These are phyloP conservation scores for Brachypteracias leptosomus DNA, from an alignment of 2,113 vertebrate genomes.

Conservation along the genomic window DNA sequence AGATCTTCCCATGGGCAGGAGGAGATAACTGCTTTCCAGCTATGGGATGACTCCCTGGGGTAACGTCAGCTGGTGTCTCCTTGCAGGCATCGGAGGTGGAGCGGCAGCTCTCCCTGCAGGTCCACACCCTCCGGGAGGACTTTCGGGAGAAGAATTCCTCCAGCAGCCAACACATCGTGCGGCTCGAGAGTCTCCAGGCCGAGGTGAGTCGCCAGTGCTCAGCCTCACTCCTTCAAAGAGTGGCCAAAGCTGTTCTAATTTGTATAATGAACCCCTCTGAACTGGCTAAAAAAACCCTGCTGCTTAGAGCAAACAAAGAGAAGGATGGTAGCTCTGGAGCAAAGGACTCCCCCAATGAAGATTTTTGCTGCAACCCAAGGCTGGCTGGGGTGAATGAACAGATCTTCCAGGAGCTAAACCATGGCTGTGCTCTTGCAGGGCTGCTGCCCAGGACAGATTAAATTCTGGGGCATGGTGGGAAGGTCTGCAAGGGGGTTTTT, in stretches of 20 bases:
- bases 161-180: slow-evolving; percentile 91
- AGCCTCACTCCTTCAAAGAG: not conserved
- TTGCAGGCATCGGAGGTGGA: slow-evolving; percentile 93
- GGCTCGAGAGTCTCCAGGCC: slow-evolving; percentile 91
- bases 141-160: slow-evolving; percentile 94
- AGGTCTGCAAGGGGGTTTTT: not conserved
- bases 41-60: not conserved
- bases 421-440: not conserved
- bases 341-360: not conserved
- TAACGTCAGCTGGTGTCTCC: slow-evolving; percentile 6
- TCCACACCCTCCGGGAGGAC: slow-evolving; percentile 91
- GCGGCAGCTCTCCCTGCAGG: slow-evolving; percentile 93
- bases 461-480: not conserved
- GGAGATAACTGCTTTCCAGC: not conserved
- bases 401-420: not conserved
- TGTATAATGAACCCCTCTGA: not conserved
- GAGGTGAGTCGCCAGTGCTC: slow-evolving; percentile 79
- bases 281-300: not conserved
- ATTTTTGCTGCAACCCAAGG: not conserved
- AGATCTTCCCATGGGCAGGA: not conserved
- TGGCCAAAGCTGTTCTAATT: not conserved
- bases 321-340: not conserved
- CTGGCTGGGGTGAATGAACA: not conserved
- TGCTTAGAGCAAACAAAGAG: not conserved
- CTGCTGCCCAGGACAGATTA: not conserved